Percentiles rank a stretch among this genome's conserved stretches.
These are phyloP conservation scores for Istiophorus platypterus DNA, from an alignment of 2,113 vertebrate genomes.

Conservation along the genomic window DNA sequence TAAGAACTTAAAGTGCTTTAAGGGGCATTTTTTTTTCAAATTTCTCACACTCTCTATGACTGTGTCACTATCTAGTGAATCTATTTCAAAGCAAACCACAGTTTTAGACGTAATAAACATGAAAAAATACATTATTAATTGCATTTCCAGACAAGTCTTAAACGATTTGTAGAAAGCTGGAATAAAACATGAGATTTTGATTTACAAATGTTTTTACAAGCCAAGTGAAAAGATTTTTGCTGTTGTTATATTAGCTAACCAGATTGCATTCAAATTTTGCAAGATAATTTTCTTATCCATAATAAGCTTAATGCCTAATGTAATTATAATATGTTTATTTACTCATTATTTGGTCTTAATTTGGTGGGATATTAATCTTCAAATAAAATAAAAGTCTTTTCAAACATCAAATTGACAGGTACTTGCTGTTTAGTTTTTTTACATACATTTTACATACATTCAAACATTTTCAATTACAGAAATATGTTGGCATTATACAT, in stretches of 20 bases:
- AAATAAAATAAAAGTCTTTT: not conserved
- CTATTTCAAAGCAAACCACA: not conserved
- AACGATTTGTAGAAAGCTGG: not conserved
- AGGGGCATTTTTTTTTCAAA: not conserved
- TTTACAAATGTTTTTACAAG: not conserved
- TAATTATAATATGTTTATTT: not conserved
- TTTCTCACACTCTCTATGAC: not conserved
- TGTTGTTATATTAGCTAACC: not conserved
- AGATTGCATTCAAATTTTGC: not conserved
- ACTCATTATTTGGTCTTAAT: not conserved
- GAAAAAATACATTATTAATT: not conserved
- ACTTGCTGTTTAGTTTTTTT: not conserved
- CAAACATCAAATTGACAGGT: not conserved
- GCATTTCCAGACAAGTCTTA: not conserved
- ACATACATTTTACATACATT: not conserved
- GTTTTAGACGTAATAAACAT: not conserved
- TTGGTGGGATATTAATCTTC: not conserved
- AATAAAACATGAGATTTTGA: not conserved
- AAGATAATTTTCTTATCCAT: slow-evolving; percentile 24
- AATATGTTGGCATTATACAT: not conserved
- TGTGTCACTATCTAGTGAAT: not conserved
- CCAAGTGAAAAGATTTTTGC: not conserved
- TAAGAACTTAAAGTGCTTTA: not conserved
- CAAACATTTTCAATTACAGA: not conserved
- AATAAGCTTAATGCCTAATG: not conserved